These are phyloP conservation scores for Psix sp. DNA, from an alignment of 1,140 invertebrate species.

Conservation along the genomic window DNA sequence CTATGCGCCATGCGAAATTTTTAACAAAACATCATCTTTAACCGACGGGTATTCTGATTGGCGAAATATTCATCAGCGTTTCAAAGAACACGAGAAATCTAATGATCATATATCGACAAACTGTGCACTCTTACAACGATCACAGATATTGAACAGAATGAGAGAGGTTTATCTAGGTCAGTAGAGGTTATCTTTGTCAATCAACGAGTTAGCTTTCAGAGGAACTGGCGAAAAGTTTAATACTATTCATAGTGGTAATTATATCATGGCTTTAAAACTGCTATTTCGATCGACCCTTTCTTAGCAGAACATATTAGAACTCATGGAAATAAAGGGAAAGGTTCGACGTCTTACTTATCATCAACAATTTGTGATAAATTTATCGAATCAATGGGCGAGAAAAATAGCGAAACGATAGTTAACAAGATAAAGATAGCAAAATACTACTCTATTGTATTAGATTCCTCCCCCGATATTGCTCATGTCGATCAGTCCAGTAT, in stretches of 20 bases:
- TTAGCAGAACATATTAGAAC: slow-evolving; percentile 47
- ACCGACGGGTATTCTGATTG: slow-evolving; percentile 25
- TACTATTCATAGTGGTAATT: slow-evolving; percentile 51
- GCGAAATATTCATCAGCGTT: slow-evolving; percentile 29
- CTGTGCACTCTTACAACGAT: slow-evolving; percentile 14
- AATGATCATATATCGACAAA: slow-evolving; percentile 21
- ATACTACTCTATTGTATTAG: slow-evolving; percentile 33
- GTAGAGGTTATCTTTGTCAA: slow-evolving; percentile 38
- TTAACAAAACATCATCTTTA: slow-evolving; percentile 23
- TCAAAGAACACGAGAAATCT: slow-evolving; percentile 37
- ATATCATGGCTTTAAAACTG: slow-evolving; percentile 52
- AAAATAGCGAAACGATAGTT: slow-evolving; percentile 36
- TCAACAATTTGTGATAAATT: too few relatives aligned
- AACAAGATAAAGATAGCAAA: slow-evolving; percentile 3
- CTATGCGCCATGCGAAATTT: slow-evolving; percentile 20
- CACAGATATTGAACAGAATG: not conserved
- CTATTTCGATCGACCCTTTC: slow-evolving; percentile 53
- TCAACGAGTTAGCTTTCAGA: slow-evolving; percentile 51
- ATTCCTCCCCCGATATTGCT: slow-evolving; percentile 51
- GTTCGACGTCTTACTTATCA: slow-evolving; percentile 4
- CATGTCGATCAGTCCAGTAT: slow-evolving; percentile 57
- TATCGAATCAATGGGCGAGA: slow-evolving; percentile 37
- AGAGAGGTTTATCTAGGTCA: slow-evolving; percentile 13
- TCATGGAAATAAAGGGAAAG: slow-evolving; percentile 48
- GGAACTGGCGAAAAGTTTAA: slow-evolving; percentile 47